Base-by-base conservation (phyloP, 2,113 vertebrate genomes). In the Heliornis fulica region DNA sequence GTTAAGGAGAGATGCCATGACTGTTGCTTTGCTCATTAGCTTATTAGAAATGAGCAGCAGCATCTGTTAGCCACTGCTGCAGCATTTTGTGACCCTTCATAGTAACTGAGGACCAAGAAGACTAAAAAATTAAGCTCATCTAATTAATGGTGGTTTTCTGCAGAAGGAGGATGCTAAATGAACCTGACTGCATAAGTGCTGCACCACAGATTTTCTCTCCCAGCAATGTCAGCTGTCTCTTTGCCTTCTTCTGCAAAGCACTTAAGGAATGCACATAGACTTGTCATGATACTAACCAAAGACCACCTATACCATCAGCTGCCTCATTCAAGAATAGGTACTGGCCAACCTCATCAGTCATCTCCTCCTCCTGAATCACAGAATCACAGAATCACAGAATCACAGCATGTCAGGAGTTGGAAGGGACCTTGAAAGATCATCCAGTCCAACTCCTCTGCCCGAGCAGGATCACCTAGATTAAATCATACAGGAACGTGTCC, bases 51-150 rank as follows among this genome's bases (percentile, higher is more conserved):
- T 23, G 41, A 45, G 26, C 32, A 65, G 17, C 43, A 46, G 31
- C 51, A 32, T 1, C 45, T 0, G 0, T 54, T 23, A 82, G 59
- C n/a, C 23, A 65, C 15, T 0, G 1, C 5, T 60, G 26, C 57
- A 71, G 34, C 0, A 0, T n/a, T 74, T 79, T 43, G 8, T 16
- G 61, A 3, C 31, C 4, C 13, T 78, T 68, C 21, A 4, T 7
- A 46, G 25, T 23, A 78, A 31, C 34, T 38, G 40, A 48, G 41
- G 32, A 82, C 31, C 11, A 83, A 20, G 28, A 69, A 69, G 68
- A 32, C 26, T 69, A 45, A 17, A 70, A 69, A 48, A 17, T 40
- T 11, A 45, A 12, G 16, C 13, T 38, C 34, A 5, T 25, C 8
- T 11, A 56, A 46, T 13, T 68, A 46, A 21, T 15, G 1, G 20